Conservation (phyloP, 1,140 invertebrate species). For the Polypedilum pembai region DNA sequence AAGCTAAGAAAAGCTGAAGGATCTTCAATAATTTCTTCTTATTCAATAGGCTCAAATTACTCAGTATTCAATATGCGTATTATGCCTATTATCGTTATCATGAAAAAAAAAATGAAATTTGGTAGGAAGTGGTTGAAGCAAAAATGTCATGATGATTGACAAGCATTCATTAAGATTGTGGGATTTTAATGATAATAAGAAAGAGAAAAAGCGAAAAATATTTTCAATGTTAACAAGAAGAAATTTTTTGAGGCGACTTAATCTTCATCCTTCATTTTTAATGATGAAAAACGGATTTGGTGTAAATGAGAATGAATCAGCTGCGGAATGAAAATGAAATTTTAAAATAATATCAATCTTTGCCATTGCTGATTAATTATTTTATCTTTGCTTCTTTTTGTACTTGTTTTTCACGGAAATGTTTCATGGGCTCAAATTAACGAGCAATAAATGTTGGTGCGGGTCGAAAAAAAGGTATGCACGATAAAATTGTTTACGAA, state of each 20-base stretch:
- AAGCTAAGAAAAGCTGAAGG: no score
- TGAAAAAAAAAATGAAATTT: neutral
- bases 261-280: neutral
- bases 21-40: no score
- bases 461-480: neutral
- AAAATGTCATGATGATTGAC: conserved; percentile 5
- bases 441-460: neutral
- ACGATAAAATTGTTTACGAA: conserved; percentile 7
- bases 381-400: no score
- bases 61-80: no score
- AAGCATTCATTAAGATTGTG: conserved; percentile 13
- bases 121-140: neutral
- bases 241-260: neutral
- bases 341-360: no score
- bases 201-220: no score
- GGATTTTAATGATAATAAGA: neutral
- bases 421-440: neutral
- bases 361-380: no score
- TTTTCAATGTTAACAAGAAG: no score
- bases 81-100: no score
- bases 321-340: no score
- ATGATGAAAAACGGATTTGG: neutral
- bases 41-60: no score
- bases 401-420: neutral
- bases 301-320: neutral